phyloP scores from a whole-genome alignment of 2,113 vertebrate genomes.

The Aphelocoma coerulescens region DNA sequence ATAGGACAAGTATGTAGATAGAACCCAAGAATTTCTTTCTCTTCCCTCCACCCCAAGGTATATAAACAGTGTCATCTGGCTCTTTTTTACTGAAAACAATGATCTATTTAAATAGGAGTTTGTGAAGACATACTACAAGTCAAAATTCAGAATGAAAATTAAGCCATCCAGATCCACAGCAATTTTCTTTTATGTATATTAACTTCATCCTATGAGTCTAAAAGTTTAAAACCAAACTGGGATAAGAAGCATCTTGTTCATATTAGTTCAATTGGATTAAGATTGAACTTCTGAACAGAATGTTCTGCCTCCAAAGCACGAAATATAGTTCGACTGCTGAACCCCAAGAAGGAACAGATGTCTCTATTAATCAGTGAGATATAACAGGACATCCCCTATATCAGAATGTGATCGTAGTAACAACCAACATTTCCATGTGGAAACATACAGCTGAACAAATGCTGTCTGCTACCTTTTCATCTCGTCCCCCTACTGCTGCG shows the following conservation, averaged over 20 bases:
- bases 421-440: background rate
- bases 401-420: background rate
- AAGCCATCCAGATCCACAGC: background rate
- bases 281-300: constrained; percentile 21
- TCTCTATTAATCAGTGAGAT: background rate
- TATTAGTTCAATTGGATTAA: constrained; percentile 21
- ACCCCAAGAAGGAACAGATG: background rate
- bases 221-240: background rate
- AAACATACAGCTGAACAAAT: background rate
- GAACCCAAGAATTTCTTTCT: constrained; percentile 31
- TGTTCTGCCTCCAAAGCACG: background rate
- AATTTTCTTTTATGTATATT: background rate
- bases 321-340: background rate
- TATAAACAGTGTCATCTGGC: background rate
- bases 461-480: background rate
- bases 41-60: constrained; percentile 10
- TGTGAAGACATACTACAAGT: background rate
- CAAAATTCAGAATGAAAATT: background rate
- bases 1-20: constrained; percentile 60
- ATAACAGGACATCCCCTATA: background rate
- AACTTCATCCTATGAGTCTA: background rate
- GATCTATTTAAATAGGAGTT: background rate
- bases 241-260: background rate
- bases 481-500: background rate
- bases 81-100: background rate